Evolutionary conservation across 2,113 vertebrate genomes (phyloP), one percentile per base, ranked within the genome.

Genomic region (Cygnus atratus): DNA sequence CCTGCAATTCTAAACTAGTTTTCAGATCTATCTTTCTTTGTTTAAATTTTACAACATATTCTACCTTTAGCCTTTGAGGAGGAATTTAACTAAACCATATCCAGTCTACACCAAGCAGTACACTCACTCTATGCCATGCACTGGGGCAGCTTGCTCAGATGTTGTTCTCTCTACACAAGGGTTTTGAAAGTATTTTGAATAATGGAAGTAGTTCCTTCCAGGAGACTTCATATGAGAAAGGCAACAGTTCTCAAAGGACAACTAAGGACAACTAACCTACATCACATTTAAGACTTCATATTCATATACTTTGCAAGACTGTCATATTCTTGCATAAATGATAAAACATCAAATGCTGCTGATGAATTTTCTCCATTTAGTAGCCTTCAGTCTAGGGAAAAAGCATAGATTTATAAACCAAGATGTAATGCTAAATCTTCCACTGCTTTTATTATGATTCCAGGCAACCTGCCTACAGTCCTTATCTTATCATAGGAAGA

Each of bases 381-480:
- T 72, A 75, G 67, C 87, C 81, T 93, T 95, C 87, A 72, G 29
- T 72, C 33, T 57, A 50, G 24, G 46, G 68, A 78, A 82, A 83
- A 85, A 9, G 66, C 67, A 70, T 9, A 74, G 82, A 92, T 94
- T 91, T 94, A 94, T 94, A 83, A 90, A 73, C 46, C 1, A 2
- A 88, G 63, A 50, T 96, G 55, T 86, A 93, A 85, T 88, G 52
- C 59, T 95, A 91, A 91, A 91, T 97, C 87, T 91, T 66, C 44
- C 43, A 31, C 46, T 93, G 78, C n/a, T 67, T 87, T 4, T 84
- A 61, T 84, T 92, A 93, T 94, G 75, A 39, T 85, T 92, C 61
- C 62, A 85, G 35, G 13, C 39, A 89, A 85, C 39, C 50, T 73
- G 77, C 61, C 29, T 91, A 8, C 54, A 63, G 58, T 72, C 52